A percentile compares a stretch with the other conserved stretches of the same genome.
Conservation (phyloP, 2,113 vertebrate genomes). For the Odobenus rosmarus region DNA sequence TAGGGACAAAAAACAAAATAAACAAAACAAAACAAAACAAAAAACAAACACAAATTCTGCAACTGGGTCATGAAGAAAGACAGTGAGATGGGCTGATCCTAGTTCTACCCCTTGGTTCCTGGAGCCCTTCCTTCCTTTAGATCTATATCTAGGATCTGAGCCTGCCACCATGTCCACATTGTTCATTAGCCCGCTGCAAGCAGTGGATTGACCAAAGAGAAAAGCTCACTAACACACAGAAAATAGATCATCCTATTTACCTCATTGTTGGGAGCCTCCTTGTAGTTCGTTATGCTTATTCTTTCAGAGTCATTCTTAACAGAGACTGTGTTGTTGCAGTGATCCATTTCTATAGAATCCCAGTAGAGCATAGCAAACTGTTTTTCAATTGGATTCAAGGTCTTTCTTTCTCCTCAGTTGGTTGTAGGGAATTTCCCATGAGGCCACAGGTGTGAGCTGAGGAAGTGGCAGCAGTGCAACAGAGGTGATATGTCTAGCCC, state of each 20-base stretch:
- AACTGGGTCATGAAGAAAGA: not conserved
- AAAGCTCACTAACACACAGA: not conserved
- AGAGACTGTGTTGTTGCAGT: not conserved
- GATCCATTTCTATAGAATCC: not conserved
- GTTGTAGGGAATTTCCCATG: not conserved
- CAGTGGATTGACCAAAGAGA: not conserved
- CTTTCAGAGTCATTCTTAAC: not conserved
- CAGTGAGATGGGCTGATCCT: not conserved
- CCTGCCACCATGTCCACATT: not conserved
- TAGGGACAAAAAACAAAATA: not conserved
- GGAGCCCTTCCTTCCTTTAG: not conserved
- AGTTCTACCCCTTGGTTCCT: not conserved
- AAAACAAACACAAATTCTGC: not conserved
- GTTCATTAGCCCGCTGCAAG: not conserved
- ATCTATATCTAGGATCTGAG: not conserved
- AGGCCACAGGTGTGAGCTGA: not conserved
- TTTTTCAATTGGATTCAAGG: not conserved
- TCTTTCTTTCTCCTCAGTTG: not conserved
- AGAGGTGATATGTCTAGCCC: not conserved
- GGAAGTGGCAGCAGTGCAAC: not conserved
- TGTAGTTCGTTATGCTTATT: not conserved
- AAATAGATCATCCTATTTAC: not conserved
- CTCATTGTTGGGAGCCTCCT: not conserved
- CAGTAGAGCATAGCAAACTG: not conserved
- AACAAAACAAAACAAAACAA: not conserved